Evolutionary conservation across 2,113 vertebrate species (phyloP).

Genomic region (Aegypius monachus): DNA sequence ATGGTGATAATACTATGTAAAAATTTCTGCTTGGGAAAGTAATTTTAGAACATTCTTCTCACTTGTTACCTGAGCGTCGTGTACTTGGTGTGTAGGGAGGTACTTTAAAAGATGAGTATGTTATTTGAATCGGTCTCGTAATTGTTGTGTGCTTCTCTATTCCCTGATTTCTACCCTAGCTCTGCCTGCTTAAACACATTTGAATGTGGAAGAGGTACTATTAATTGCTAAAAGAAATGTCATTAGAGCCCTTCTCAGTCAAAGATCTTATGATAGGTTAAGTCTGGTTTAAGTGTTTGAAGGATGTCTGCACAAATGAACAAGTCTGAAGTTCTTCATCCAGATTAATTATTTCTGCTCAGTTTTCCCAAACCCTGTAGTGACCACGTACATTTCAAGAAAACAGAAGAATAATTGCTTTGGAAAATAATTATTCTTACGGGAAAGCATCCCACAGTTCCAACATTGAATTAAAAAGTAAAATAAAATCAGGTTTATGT

Average conservation of each 20-base stretch:
- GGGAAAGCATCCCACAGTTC: background rate
- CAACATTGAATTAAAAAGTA: background rate
- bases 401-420: background rate
- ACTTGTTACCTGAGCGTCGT: rapidly evolving
- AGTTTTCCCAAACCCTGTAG: background rate
- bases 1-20: background rate
- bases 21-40: background rate
- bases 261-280: background rate
- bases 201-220: background rate
- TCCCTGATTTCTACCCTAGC: background rate
- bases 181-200: background rate
- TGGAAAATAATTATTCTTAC: background rate
- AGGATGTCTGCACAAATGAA: background rate
- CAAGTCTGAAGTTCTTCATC: background rate
- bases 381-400: background rate
- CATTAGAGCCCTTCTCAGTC: background rate
- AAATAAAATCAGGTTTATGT: background rate
- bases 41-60: background rate
- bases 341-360: background rate
- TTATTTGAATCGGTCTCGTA: background rate
- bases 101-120: background rate
- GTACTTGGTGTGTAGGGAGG: background rate
- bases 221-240: background rate
- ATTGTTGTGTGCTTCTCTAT: background rate
- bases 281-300: background rate